A percentile compares a stretch with the other conserved stretches of the same genome.
phyloP scores from a whole-genome alignment of 1,140 invertebrate species.

The Aphis craccivora region DNA sequence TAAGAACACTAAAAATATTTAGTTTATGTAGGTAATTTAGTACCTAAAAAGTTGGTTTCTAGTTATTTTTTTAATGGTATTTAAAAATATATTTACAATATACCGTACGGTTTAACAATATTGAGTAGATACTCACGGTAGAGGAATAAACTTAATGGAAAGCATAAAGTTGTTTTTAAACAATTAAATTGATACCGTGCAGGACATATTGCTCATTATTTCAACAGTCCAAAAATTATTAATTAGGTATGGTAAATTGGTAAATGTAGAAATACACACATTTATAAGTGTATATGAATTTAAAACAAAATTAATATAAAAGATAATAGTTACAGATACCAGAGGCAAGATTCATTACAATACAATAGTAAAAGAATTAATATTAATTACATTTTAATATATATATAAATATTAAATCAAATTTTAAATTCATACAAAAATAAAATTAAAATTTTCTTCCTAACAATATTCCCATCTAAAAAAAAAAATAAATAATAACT shows the following conservation, averaged over 20 bases:
- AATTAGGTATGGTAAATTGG: neutral
- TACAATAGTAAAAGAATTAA: neutral
- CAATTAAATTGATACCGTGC: neutral
- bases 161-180: slow-evolving; percentile 1
- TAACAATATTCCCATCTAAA: slow-evolving; percentile 15
- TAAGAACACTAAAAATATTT: slow-evolving; percentile 29
- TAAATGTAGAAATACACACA: neutral
- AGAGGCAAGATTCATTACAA: slow-evolving; percentile 29
- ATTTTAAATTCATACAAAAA: slow-evolving; percentile 26
- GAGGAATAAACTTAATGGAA: neutral
- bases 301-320: slow-evolving; percentile 11
- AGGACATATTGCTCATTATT: neutral
- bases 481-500: slow-evolving; percentile 20
- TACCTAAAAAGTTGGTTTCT: slow-evolving; percentile 17
- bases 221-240: neutral
- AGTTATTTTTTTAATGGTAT: slow-evolving; percentile 8
- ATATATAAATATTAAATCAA: neutral
- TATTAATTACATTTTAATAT: no score
- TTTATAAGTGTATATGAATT: neutral
- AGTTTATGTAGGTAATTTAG: slow-evolving; percentile 20
- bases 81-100: slow-evolving; percentile 38
- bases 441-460: neutral
- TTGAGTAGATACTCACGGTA: neutral
- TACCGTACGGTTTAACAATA: neutral
- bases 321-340: neutral